Percentiles rank a stretch among this genome's conserved stretches.
These are phyloP conservation scores for Corvus hawaiiensis DNA, from an alignment of 2,113 vertebrate species.

Conservation along the genomic window DNA sequence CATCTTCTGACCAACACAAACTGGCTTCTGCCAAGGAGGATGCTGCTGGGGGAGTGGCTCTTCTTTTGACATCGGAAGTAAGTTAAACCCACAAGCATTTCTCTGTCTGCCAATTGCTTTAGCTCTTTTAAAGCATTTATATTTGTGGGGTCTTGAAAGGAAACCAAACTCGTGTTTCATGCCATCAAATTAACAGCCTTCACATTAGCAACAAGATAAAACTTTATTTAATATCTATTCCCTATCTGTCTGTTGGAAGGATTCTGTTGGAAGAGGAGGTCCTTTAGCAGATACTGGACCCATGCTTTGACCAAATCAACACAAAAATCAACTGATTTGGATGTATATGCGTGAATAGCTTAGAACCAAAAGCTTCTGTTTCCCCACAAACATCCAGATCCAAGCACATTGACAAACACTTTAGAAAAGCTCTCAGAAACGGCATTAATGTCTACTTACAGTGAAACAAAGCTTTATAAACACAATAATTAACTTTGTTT, in stretches of 20 bases:
- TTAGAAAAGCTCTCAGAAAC: neutral
- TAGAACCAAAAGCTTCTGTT: neutral
- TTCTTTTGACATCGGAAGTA: neutral
- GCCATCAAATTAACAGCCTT: neutral
- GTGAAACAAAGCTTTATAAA: conserved; percentile 20
- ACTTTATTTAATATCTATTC: neutral
- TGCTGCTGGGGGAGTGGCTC: neutral
- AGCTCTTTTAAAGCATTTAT: neutral
- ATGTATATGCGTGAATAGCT: neutral
- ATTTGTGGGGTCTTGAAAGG: neutral
- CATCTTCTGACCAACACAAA: neutral
- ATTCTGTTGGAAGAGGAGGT: neutral
- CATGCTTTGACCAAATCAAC: neutral
- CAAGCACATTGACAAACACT: fast-evolving
- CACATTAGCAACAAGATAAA: neutral
- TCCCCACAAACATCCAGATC: neutral
- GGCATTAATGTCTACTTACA: neutral
- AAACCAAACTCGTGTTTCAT: neutral
- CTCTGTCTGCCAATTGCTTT: neutral
- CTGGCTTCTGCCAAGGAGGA: neutral
- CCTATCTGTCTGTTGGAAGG: neutral
- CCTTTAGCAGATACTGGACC: neutral
- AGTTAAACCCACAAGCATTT: neutral
- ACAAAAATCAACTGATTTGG: neutral
- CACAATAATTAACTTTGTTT: conserved; percentile 11